phyloP scores from a whole-genome alignment of 2,797 vertebrate species.

The Ataeniobius toweri region DNA sequence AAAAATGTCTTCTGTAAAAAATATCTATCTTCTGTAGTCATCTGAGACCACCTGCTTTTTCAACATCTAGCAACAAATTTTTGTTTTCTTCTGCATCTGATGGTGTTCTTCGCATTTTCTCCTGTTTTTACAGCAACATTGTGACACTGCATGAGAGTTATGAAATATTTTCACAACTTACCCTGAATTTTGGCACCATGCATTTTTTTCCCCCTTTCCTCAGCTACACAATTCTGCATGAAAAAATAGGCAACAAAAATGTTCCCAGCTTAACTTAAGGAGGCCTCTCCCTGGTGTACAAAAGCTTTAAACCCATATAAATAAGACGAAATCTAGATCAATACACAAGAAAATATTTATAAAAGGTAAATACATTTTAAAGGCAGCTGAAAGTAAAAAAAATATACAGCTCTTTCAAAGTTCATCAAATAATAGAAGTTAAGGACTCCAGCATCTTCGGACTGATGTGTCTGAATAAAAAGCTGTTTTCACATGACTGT shows the following conservation, averaged over 20 bases:
- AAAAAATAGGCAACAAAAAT: not conserved
- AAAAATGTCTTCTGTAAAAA: not conserved
- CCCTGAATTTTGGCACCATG: not conserved
- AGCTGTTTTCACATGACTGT: slow-evolving; percentile 65
- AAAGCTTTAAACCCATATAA: not conserved
- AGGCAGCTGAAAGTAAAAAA: not conserved
- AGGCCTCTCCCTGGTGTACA: not conserved
- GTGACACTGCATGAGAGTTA: not conserved
- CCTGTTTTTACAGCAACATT: not conserved
- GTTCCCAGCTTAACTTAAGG: not conserved
- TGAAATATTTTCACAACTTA: slow-evolving; percentile 2
- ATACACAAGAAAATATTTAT: not conserved
- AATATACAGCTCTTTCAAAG: not conserved
- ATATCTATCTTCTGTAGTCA: not conserved
- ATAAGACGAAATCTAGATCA: not conserved
- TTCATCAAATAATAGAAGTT: not conserved
- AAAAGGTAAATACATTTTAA: not conserved
- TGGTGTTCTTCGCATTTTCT: not conserved
- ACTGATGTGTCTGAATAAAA: not conserved
- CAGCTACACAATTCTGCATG: not conserved
- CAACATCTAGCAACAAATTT: not conserved
- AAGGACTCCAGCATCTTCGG: not conserved
- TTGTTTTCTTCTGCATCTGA: not conserved
- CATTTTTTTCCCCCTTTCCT: not conserved
- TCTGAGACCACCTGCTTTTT: not conserved